phyloP scores from a whole-genome alignment of 2,888 invertebrate species.

The Microdon myrmicae region DNA sequence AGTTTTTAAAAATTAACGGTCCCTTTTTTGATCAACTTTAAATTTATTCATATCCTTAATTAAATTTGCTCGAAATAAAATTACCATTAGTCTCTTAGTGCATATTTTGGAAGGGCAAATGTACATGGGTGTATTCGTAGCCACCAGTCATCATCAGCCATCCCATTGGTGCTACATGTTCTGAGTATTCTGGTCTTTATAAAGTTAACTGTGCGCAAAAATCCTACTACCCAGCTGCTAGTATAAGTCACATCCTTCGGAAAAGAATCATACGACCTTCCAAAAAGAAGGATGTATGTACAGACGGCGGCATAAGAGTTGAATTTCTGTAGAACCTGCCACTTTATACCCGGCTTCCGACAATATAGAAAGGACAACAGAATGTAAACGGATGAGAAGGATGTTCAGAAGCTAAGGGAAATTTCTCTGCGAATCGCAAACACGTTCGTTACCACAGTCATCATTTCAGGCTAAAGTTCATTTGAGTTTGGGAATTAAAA shows the following conservation, averaged over 20 bases:
- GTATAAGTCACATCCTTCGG: slow-evolving; percentile 19
- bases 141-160: not conserved
- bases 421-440: slow-evolving; percentile 32
- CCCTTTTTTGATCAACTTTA: slow-evolving; percentile 23
- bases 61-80: slow-evolving; percentile 40
- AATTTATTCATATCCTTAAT: slow-evolving; percentile 46
- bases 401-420: too few relatives aligned
- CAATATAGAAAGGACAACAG: slow-evolving; percentile 3
- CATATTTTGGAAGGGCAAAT: slow-evolving; percentile 14
- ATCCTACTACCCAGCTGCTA: slow-evolving; percentile 25
- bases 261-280: slow-evolving; percentile 3
- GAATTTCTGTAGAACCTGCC: slow-evolving; percentile 1
- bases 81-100: slow-evolving; percentile 30
- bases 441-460: slow-evolving; percentile 49
- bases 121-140: slow-evolving; percentile 6
- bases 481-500: slow-evolving; percentile 42
- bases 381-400: slow-evolving; percentile 30
- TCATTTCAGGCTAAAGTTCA: slow-evolving; percentile 53
- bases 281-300: slow-evolving; percentile 21
- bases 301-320: not conserved
- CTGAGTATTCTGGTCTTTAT: slow-evolving; percentile 15
- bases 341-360: not conserved
- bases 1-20: slow-evolving; percentile 13
- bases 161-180: not conserved
- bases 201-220: slow-evolving; percentile 28